phyloP scores from a whole-genome alignment of 2,113 vertebrate genomes.

The Cephalopholis sonnerati region DNA sequence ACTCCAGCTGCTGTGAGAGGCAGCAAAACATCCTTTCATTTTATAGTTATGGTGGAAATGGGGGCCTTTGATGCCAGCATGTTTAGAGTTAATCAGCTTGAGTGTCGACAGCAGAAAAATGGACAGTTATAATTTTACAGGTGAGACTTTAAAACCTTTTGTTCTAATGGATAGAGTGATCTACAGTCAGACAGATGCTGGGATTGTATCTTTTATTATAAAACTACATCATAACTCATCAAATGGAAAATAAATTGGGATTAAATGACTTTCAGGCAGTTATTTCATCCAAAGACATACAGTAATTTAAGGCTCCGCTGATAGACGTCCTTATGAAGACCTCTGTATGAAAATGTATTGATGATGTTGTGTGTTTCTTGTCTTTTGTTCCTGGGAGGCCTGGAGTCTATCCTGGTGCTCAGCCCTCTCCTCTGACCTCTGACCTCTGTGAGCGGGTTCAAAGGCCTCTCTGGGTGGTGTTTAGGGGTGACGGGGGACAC shows the following conservation, averaged over 20 bases:
- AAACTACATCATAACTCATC: not conserved
- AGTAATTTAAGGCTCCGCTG: not conserved
- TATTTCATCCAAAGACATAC: no score
- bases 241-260: not conserved
- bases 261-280: not conserved
- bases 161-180: not conserved
- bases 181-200: not conserved
- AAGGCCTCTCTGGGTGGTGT: conserved; percentile 63
- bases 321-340: not conserved
- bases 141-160: not conserved
- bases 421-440: conserved; percentile 67
- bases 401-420: conserved; percentile 51
- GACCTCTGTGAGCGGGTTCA: conserved; percentile 69
- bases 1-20: no score
- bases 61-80: no score
- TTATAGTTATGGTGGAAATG: no score
- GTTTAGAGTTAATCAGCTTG: no score
- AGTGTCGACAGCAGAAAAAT: no score
- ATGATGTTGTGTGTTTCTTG: no score
- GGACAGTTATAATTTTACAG: not conserved
- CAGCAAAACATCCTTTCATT: no score
- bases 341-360: not conserved
- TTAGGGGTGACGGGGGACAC: conserved; percentile 60
- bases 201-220: not conserved
- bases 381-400: conserved; percentile 36